A percentile compares a stretch with the other conserved stretches of the same genome.
phyloP scores from a whole-genome alignment of 2,888 invertebrate species.

The Platycheirus albimanus region DNA sequence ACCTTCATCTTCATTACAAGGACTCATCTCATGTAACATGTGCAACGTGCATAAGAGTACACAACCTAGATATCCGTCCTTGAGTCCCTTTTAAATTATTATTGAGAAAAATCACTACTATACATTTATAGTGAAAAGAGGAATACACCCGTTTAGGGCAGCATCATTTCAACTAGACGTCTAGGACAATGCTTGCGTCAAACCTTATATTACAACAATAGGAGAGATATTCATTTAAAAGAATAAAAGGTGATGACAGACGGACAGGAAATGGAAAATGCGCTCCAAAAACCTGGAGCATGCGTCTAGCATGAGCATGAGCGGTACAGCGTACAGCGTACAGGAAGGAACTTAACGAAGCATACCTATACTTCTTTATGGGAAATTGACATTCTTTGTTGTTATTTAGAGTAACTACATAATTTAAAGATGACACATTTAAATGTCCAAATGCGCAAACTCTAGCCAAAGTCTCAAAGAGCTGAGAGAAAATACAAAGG shows the following conservation, averaged over 20 bases:
- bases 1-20: slow-evolving; percentile 33
- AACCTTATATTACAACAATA: slow-evolving; percentile 33
- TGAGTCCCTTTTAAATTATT: slow-evolving; percentile 35
- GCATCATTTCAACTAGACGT: slow-evolving; percentile 30
- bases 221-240: slow-evolving; percentile 26
- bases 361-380: slow-evolving; percentile 41
- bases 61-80: slow-evolving; percentile 17
- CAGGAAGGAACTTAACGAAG: slow-evolving; percentile 54
- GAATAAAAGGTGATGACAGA: slow-evolving; percentile 38
- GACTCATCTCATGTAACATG: background rate
- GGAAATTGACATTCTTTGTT: slow-evolving; percentile 55
- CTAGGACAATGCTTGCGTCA: slow-evolving; percentile 57
- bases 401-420: slow-evolving; percentile 52
- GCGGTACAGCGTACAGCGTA: too few relatives aligned
- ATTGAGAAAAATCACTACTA: too few relatives aligned
- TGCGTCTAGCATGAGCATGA: slow-evolving; percentile 32
- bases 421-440: slow-evolving; percentile 70
- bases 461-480: slow-evolving; percentile 12
- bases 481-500: slow-evolving; percentile 25
- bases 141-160: slow-evolving; percentile 37
- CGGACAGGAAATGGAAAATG: slow-evolving; percentile 25
- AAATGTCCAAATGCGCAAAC: slow-evolving; percentile 50
- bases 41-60: background rate
- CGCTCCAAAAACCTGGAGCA: slow-evolving; percentile 30
- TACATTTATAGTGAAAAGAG: slow-evolving; percentile 47